These are phyloP conservation scores for Salvelinus namaycush DNA, from an alignment of 2,113 vertebrate species.

Conservation along the genomic window DNA sequence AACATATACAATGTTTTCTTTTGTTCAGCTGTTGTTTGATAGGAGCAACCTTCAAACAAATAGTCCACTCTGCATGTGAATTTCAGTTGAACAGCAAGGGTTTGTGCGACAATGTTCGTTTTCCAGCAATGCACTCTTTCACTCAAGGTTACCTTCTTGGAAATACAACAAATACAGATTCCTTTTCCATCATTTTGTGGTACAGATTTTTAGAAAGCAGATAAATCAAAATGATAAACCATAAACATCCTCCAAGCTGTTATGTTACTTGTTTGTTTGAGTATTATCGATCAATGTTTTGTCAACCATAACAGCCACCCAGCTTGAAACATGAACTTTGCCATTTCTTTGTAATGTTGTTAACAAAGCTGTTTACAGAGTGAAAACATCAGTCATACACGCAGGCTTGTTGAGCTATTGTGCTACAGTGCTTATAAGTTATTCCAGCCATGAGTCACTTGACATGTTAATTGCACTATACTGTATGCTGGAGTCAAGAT, in stretches of 20 bases:
- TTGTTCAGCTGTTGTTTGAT: not conserved
- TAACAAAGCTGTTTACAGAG: not conserved
- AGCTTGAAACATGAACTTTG: not conserved
- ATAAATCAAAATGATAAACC: not conserved
- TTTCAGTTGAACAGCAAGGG: too few species aligned
- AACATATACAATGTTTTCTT: slow-evolving; percentile 12
- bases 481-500: too few species aligned
- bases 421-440: not conserved
- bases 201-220: not conserved
- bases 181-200: not conserved
- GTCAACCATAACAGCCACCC: not conserved
- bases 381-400: not conserved
- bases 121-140: not conserved
- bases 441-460: too few species aligned
- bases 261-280: not conserved
- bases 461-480: too few species aligned
- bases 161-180: not conserved
- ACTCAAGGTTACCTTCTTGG: not conserved
- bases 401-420: not conserved
- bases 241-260: not conserved
- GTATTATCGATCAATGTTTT: too few species aligned
- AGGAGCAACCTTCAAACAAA: not conserved
- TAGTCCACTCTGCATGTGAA: not conserved
- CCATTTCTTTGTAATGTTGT: not conserved
- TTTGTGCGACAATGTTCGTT: not conserved